phyloP scores from a whole-genome alignment of 1,140 invertebrate species.

The Drosophila mayri region DNA sequence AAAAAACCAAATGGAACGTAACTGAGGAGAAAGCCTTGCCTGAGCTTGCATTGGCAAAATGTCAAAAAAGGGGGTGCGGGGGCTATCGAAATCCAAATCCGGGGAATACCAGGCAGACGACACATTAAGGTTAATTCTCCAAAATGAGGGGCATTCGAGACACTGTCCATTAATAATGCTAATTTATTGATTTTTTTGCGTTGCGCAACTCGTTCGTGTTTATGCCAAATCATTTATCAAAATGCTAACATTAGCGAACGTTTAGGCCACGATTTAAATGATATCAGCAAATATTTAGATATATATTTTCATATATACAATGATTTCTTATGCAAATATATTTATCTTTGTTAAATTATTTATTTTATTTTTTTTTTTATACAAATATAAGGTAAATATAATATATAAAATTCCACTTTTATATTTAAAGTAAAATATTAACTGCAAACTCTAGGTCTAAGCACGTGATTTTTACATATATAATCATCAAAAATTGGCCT shows the following conservation, averaged over 20 bases:
- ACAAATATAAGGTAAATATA: neutral
- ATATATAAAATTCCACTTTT: neutral
- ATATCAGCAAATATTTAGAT: neutral
- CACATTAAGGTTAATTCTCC: slow-evolving; percentile 49
- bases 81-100: slow-evolving; percentile 5
- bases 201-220: slow-evolving; percentile 6
- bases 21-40: slow-evolving; percentile 23
- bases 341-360: neutral
- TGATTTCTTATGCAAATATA: neutral
- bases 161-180: slow-evolving; percentile 41
- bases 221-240: slow-evolving; percentile 22
- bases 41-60: slow-evolving; percentile 27
- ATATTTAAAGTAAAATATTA: neutral
- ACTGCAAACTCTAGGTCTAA: too few relatives aligned
- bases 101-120: slow-evolving; percentile 4
- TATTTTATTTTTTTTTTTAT: neutral
- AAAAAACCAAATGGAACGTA: neutral
- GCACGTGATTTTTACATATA: neutral
- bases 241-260: neutral
- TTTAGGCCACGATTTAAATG: neutral
- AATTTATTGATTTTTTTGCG: slow-evolving; percentile 41
- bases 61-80: slow-evolving; percentile 22
- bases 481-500: too few relatives aligned
- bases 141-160: slow-evolving; percentile 26
- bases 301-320: neutral